A percentile compares a stretch with the other conserved stretches of the same genome.
Conservation (phyloP, 2,888 invertebrate species). For the Apomyelois bistriatella region DNA sequence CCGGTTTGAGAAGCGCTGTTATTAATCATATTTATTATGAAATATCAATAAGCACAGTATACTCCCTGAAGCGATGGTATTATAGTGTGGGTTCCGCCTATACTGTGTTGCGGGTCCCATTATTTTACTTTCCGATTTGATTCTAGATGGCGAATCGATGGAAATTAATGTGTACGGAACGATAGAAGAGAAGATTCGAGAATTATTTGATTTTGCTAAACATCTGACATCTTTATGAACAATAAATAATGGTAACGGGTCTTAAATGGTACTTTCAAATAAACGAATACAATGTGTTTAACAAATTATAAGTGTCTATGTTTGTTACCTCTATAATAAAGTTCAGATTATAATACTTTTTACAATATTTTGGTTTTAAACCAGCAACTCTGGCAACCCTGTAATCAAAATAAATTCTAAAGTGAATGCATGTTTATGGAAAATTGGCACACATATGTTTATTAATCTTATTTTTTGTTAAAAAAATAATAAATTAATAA, state of each 20-base stretch:
- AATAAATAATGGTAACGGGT: neutral
- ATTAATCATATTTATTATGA: constrained; percentile 54
- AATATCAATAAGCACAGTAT: constrained; percentile 57
- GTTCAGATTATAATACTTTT: too few species aligned
- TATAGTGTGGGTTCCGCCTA: constrained; percentile 52
- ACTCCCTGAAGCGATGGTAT: constrained; percentile 51
- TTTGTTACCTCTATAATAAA: too few species aligned
- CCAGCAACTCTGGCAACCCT: too few species aligned
- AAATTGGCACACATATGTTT: too few species aligned
- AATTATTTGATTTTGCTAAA: constrained; percentile 1
- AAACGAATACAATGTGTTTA: too few species aligned
- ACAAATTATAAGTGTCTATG: too few species aligned
- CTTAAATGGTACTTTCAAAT: neutral
- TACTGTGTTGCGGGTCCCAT: constrained; percentile 54
- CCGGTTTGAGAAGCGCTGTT: neutral
- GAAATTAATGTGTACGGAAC: constrained; percentile 20
- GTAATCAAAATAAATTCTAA: too few species aligned
- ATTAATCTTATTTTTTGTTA: too few species aligned
- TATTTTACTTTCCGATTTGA: constrained; percentile 53
- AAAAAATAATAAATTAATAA: too few species aligned
- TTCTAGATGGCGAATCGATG: constrained; percentile 32
- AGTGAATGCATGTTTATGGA: too few species aligned
- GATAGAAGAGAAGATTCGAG: neutral
- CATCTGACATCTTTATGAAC: neutral
- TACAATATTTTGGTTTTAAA: too few species aligned